Base-by-base conservation (phyloP, 2,888 invertebrate species). In the Esperia sulphurella region DNA sequence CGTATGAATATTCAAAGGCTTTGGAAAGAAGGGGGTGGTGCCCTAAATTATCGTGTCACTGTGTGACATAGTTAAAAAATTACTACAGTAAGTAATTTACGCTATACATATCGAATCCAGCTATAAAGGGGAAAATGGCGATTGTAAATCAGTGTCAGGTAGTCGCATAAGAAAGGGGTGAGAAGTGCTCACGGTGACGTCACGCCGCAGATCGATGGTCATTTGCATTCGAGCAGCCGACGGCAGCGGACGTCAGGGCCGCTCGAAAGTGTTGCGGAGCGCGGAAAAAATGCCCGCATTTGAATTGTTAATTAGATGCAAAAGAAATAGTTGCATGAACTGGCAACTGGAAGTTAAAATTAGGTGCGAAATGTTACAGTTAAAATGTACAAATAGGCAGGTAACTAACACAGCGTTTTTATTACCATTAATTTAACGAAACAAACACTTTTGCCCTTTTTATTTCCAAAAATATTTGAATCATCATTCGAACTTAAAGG, bases 1-100 rank as follows among this genome's bases (percentile, higher is more conserved):
- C 79, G 78, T 87, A 89, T 89, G 87, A 89, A 89, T 89, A 88
- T 89, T 89, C 89, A 89, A 74, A 79, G 68, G 67, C 78, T 87
- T 85, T 75, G 81, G 75, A 82, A 86, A 83, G 82, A 81, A 79
- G 73, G 79, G 80, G 80, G 81, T 68, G 80, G 81, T 79, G 87
- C 83, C 85, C 85, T 85, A 84, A 86, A 88, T 87, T 86, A 86
- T 75, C 75, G 83, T 86, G 86, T 87, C 88, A 86, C 71, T 82
- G 78, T 86, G 87, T 86, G 87, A 86, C 85, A 85, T 68, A 79
- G 79, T 79, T 78, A 82, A 85, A 84, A 83, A 85, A 83, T 72
- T 71, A 68, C 75, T 74, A 51, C 55, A 54, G 45, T 13, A 48
- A 61, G 76, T 80, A 79, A 78, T 79, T 79, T 81, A 82, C 75